These are phyloP conservation scores for Gryllus longicercus DNA, from an alignment of 2,888 invertebrate genomes.

Conservation along the genomic window DNA sequence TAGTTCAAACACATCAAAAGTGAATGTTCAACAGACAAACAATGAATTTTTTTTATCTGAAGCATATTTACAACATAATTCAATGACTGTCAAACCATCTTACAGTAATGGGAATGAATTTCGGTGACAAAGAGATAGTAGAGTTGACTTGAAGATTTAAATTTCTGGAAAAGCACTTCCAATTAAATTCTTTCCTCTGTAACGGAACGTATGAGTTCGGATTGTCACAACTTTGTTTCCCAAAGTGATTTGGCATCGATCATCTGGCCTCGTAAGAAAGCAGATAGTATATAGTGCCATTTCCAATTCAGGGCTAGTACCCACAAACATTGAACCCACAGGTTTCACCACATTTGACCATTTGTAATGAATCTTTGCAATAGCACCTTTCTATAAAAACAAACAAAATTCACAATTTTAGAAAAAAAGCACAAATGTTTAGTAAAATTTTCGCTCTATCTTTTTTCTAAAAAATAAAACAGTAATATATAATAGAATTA, in stretches of 20 bases:
- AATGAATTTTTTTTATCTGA: too few species aligned
- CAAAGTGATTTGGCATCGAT: constrained; percentile 69
- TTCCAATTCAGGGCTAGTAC: constrained; percentile 88
- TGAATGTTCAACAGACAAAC: too few species aligned
- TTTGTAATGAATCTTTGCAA: constrained; percentile 68
- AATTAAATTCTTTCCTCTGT: constrained; percentile 72
- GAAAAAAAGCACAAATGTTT: too few species aligned
- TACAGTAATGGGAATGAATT: too few species aligned
- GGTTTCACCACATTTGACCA: constrained; percentile 72
- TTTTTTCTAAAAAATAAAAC: neutral
- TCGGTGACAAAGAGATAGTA: too few species aligned
- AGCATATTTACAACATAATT: too few species aligned
- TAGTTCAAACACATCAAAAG: too few species aligned
- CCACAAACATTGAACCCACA: constrained; percentile 73
- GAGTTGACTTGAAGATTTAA: constrained; percentile 44
- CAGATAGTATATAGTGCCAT: constrained; percentile 86
- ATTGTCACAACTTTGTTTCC: constrained; percentile 69
- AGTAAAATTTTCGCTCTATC: too few species aligned
- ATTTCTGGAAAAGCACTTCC: constrained; percentile 81
- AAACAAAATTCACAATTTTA: constrained; percentile 37
- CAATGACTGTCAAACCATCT: too few species aligned
- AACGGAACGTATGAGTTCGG: constrained; percentile 68
- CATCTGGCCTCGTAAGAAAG: constrained; percentile 70
- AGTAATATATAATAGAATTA: neutral
- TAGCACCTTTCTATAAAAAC: constrained; percentile 67